Evolutionary conservation across 2,113 vertebrate genomes (phyloP).

Genomic region (Opisthocomus hoazin): DNA sequence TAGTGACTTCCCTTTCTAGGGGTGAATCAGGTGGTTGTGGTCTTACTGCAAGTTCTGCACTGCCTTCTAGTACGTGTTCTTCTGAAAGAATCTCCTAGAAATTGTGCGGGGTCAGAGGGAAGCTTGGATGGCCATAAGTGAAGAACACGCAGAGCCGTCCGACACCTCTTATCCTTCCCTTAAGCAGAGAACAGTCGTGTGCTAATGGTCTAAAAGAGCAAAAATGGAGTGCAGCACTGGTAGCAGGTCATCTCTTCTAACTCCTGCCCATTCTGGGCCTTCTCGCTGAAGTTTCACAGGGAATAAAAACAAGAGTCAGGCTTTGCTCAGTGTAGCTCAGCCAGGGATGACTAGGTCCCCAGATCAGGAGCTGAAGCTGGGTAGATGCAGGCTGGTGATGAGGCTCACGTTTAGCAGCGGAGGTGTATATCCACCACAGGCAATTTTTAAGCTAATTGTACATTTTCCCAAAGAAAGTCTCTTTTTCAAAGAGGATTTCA

Average conservation of each 20-base stretch:
- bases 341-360: neutral
- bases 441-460: neutral
- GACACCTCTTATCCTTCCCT: neutral
- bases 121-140: neutral
- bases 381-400: neutral
- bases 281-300: neutral
- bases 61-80: neutral
- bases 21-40: neutral
- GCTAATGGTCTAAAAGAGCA: neutral
- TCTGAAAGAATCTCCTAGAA: neutral
- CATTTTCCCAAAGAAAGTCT: neutral
- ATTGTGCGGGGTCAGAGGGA: neutral
- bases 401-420: neutral
- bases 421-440: neutral
- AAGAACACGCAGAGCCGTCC: neutral
- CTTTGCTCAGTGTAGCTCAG: neutral
- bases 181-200: fast-evolving
- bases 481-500: neutral
- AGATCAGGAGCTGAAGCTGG: neutral
- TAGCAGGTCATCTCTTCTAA: neutral
- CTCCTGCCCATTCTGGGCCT: neutral
- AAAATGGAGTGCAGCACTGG: neutral
- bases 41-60: neutral
- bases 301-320: neutral
- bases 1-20: neutral